Percentiles rank a stretch among this genome's conserved stretches.
Evolutionary conservation across 2,113 vertebrate species (phyloP).

Genomic region (Dromiciops gliroides): DNA sequence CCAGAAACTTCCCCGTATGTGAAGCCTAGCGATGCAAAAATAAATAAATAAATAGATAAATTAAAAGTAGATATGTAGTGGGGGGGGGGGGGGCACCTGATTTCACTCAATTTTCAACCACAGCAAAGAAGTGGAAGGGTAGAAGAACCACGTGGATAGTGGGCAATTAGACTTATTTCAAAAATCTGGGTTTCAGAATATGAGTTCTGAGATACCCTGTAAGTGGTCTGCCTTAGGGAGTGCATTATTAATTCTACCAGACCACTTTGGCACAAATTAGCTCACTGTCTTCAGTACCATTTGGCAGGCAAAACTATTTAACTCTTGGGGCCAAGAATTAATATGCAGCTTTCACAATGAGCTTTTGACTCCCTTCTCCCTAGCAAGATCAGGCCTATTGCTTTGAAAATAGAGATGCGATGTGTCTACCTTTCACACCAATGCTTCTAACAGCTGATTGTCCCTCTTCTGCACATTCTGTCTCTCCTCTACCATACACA

Average conservation of each 20-base stretch:
- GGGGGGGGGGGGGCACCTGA: too few species aligned
- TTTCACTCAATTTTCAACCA: not conserved
- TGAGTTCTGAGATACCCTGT: not conserved
- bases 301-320: not conserved
- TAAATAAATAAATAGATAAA: too few species aligned
- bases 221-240: not conserved
- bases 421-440: not conserved
- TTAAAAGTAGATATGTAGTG: too few species aligned
- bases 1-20: not conserved
- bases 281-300: not conserved
- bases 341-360: slow-evolving; percentile 1
- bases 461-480: not conserved
- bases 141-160: not conserved
- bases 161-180: not conserved
- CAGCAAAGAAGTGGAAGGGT: not conserved
- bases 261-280: not conserved
- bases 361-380: not conserved
- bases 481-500: not conserved
- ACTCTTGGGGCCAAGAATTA: slow-evolving; percentile 1
- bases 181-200: not conserved
- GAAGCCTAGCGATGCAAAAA: not conserved
- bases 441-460: not conserved
- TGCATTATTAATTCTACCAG: slow-evolving; percentile 1
- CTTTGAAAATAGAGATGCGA: not conserved
- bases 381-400: not conserved